Evolutionary conservation across 1,140 invertebrate species (phyloP).

Genomic region (Achroia grisella): DNA sequence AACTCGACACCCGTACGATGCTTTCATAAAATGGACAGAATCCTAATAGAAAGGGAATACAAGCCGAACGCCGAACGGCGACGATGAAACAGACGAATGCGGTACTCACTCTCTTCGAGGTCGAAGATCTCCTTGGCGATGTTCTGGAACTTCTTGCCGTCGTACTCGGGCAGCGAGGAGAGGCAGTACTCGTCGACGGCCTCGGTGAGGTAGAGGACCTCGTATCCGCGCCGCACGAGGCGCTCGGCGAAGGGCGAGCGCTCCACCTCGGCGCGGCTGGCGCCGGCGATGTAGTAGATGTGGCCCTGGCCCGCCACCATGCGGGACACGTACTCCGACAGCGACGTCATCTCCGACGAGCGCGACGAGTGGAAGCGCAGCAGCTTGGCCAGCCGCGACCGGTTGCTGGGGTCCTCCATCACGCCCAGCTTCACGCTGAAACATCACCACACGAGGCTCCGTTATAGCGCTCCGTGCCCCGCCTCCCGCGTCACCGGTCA

Average conservation of each 20-base stretch:
- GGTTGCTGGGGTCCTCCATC: constrained; percentile 98
- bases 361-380: constrained; percentile 93
- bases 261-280: constrained; percentile 89
- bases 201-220: constrained; percentile 96
- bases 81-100: too few species aligned
- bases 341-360: constrained; percentile 77
- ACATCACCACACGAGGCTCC: constrained; percentile 8
- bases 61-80: too few species aligned
- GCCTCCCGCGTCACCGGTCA: too few species aligned
- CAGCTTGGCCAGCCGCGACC: constrained; percentile 95
- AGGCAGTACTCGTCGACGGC: constrained; percentile 99
- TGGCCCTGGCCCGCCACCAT: constrained; percentile 98
- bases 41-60: too few species aligned
- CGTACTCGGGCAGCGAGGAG: constrained; percentile 97
- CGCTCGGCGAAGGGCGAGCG: constrained; percentile 97
- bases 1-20: too few species aligned
- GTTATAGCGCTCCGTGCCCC: background rate
- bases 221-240: constrained; percentile 94
- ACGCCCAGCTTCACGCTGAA: constrained; percentile 94
- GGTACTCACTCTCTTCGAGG: constrained; percentile 80
- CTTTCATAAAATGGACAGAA: too few species aligned
- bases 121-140: constrained; percentile 98
- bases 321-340: constrained; percentile 93
- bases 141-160: constrained; percentile 99
- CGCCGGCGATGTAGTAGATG: constrained; percentile 98